Conservation (phyloP, 2,888 invertebrate species). For the Pammene fasciana region DNA sequence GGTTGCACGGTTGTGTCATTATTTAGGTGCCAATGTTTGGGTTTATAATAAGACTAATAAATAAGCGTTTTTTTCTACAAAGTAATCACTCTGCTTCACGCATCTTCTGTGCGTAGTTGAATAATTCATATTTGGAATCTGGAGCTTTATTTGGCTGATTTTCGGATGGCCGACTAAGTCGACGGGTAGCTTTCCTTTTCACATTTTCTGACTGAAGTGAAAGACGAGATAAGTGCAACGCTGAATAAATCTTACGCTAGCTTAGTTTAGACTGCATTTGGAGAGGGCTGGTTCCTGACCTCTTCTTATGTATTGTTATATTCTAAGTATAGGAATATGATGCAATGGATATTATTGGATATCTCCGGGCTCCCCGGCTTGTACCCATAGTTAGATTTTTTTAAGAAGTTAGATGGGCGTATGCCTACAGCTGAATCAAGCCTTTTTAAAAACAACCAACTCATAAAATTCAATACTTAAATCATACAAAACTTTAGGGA, state of each 20-base stretch:
- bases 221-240: slow-evolving; percentile 4
- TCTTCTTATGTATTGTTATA: too few relatives aligned
- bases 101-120: slow-evolving; percentile 45
- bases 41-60: background rate
- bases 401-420: too few relatives aligned
- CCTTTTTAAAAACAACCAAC: too few relatives aligned
- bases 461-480: too few relatives aligned
- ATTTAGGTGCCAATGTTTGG: too few relatives aligned
- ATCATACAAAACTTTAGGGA: background rate
- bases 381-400: too few relatives aligned
- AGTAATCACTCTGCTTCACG: background rate
- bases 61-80: slow-evolving; percentile 4
- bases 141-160: slow-evolving; percentile 42
- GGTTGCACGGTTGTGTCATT: too few relatives aligned
- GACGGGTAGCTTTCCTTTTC: slow-evolving; percentile 16
- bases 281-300: background rate
- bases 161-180: slow-evolving; percentile 10
- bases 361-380: too few relatives aligned
- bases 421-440: too few relatives aligned
- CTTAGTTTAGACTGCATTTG: background rate
- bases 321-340: too few relatives aligned
- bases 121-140: slow-evolving; percentile 59
- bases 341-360: too few relatives aligned
- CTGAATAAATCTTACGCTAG: background rate
- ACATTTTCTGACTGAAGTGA: slow-evolving; percentile 19